Conservation (phyloP, 2,113 vertebrate species). For the Arvicanthis niloticus region DNA sequence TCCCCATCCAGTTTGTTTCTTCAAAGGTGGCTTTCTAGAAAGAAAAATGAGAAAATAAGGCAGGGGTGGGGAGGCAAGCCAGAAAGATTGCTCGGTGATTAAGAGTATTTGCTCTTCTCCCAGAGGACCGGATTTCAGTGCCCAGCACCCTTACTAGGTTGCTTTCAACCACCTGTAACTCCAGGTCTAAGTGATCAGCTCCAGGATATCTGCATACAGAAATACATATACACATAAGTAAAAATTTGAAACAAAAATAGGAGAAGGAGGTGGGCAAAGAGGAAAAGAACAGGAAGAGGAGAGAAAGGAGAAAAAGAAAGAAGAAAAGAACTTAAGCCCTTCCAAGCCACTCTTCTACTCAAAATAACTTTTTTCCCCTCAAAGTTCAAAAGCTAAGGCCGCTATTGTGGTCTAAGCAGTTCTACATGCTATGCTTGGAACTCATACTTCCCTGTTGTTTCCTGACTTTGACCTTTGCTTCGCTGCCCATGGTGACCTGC, state of each 20-base stretch:
- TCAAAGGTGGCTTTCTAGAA: neutral
- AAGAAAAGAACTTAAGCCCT: neutral
- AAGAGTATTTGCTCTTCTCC: neutral
- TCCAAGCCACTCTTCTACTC: neutral
- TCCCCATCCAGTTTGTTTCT: neutral
- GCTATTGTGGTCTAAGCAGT: neutral
- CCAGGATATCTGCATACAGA: neutral
- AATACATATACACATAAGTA: neutral
- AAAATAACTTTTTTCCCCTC: neutral
- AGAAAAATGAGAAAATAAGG: too few species aligned
- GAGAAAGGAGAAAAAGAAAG: neutral
- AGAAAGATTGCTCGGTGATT: neutral
- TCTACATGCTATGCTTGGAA: rapidly evolving
- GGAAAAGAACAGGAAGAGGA: neutral
- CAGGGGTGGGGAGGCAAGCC: neutral
- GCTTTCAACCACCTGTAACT: neutral
- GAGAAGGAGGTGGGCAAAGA: neutral
- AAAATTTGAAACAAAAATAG: neutral
- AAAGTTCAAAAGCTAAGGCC: neutral
- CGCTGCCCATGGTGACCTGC: neutral
- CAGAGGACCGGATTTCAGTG: neutral
- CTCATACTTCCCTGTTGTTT: neutral
- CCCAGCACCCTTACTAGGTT: neutral
- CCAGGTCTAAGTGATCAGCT: neutral
- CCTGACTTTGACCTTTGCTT: neutral